These are phyloP conservation scores for Pharmacophagus antenor DNA, from an alignment of 2,888 invertebrate species.

Conservation along the genomic window DNA sequence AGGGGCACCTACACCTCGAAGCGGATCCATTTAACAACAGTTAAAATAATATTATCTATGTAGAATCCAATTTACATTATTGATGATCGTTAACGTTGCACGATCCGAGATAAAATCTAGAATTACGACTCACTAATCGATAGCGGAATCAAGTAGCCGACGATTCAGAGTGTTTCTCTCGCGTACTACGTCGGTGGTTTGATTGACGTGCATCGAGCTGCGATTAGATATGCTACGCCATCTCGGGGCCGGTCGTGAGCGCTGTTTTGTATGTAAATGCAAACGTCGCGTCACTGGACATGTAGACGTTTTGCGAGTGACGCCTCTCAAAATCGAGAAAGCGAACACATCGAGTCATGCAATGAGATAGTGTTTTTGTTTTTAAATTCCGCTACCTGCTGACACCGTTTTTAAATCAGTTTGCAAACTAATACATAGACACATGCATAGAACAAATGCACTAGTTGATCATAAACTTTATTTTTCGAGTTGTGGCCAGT, in stretches of 20 bases:
- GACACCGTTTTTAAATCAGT: neutral
- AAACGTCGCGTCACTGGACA: slow-evolving; percentile 51
- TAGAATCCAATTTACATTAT: slow-evolving; percentile 27
- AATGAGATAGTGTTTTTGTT: neutral
- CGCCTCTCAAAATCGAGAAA: slow-evolving; percentile 50
- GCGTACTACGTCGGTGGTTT: slow-evolving; percentile 51
- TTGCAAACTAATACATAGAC: neutral
- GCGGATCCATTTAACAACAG: slow-evolving; percentile 15
- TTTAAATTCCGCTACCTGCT: neutral
- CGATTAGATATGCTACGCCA: slow-evolving; percentile 73
- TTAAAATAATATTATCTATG: slow-evolving; percentile 17
- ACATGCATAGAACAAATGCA: neutral
- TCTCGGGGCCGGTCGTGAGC: slow-evolving; percentile 61
- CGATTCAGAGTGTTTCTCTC: slow-evolving; percentile 54
- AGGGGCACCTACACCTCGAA: neutral
- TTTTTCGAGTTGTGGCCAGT: too few species aligned
- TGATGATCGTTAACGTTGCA: slow-evolving; percentile 31
- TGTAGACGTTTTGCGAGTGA: slow-evolving; percentile 47
- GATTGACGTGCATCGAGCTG: slow-evolving; percentile 63
- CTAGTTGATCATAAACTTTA: too few species aligned
- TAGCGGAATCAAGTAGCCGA: slow-evolving; percentile 49
- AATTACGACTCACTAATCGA: slow-evolving; percentile 40
- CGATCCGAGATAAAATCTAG: slow-evolving; percentile 31
- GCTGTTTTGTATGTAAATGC: slow-evolving; percentile 75
- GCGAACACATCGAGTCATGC: slow-evolving; percentile 15